Conservation (phyloP, 2,797 vertebrate species). For the Remorina albescens region DNA sequence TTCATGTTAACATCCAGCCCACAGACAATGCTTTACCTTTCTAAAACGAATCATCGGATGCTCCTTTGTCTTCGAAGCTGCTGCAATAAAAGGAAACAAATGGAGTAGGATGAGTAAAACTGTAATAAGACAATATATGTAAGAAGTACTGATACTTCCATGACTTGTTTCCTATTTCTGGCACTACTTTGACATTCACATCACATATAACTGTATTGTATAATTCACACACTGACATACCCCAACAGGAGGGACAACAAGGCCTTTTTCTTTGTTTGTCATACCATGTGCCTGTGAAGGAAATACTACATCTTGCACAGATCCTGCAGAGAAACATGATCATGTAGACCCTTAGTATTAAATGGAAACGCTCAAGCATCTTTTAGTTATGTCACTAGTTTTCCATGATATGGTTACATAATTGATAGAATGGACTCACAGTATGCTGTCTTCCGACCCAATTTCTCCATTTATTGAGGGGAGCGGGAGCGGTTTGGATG, state of each 20-base stretch:
- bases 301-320: conserved; percentile 81
- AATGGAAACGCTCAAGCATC: background rate
- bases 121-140: background rate
- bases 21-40: conserved; percentile 74
- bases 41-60: conserved; percentile 81
- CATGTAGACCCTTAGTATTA: background rate
- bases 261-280: conserved; percentile 80
- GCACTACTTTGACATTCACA: background rate
- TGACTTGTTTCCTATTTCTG: background rate
- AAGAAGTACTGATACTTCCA: background rate
- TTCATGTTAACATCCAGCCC: background rate
- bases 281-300: conserved; percentile 78
- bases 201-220: background rate
- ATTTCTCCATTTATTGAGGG: conserved; percentile 73
- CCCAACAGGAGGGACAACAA: conserved; percentile 81
- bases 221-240: conserved; percentile 67
- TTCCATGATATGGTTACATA: background rate
- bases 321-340: conserved; percentile 65
- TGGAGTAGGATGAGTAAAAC: background rate
- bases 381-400: background rate
- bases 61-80: conserved; percentile 72
- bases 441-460: conserved; percentile 65
- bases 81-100: conserved; percentile 29
- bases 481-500: conserved; percentile 42
- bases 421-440: conserved; percentile 65